These are phyloP conservation scores for Onychostruthus taczanowskii DNA, from an alignment of 2,113 vertebrate genomes.

Conservation along the genomic window DNA sequence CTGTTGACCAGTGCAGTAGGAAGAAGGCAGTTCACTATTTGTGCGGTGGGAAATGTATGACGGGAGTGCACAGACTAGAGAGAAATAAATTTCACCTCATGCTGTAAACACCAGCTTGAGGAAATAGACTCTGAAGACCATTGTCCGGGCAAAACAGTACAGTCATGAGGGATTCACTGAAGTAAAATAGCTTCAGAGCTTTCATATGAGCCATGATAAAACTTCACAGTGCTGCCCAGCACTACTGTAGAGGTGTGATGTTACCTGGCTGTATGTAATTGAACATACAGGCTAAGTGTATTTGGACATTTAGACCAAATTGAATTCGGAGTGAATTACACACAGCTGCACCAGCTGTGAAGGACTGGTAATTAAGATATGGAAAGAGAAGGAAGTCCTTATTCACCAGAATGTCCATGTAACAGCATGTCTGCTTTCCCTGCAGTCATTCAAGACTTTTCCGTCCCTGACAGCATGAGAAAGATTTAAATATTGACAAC, in stretches of 20 bases:
- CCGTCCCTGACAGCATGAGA: not conserved
- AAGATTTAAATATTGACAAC: not conserved
- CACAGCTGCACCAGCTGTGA: accelerated
- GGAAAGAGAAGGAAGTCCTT: not conserved
- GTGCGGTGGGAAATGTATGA: not conserved
- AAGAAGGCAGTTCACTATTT: not conserved
- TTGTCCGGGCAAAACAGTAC: not conserved
- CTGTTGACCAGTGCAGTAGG: not conserved
- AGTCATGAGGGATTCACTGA: not conserved
- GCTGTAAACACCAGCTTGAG: not conserved
- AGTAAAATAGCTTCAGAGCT: not conserved
- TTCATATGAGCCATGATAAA: not conserved
- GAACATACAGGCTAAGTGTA: not conserved
- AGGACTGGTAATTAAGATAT: not conserved
- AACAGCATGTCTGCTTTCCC: not conserved
- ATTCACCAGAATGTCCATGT: not conserved
- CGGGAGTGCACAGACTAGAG: not conserved
- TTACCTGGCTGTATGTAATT: not conserved
- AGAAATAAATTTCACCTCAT: not conserved
- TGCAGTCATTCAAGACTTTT: not conserved
- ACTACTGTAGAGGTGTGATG: not conserved
- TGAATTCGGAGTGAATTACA: not conserved
- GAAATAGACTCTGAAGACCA: not conserved
- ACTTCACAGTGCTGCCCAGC: not conserved
- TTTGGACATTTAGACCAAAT: not conserved